Percentiles rank a stretch among this genome's conserved stretches.
Conservation (phyloP, 30 jellyfish, hydroid and myxozoan genomes). For the Aurelia aurita region DNA sequence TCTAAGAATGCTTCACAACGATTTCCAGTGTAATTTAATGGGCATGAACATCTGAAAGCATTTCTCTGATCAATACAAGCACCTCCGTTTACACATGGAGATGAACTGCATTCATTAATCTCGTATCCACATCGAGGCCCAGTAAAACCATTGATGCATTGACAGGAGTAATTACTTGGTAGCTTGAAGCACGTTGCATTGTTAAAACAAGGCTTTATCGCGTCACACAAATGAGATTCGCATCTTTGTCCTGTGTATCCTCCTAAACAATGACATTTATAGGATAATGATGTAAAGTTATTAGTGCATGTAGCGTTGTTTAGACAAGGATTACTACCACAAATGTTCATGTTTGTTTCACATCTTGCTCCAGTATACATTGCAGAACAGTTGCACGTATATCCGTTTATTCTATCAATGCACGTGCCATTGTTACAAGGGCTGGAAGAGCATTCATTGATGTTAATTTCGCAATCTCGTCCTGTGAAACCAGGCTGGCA, state of each 20-base stretch:
- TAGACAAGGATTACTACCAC: slow-evolving; percentile 73
- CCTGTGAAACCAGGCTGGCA: slow-evolving; percentile 88
- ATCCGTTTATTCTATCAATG: slow-evolving; percentile 64
- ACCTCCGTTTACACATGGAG: slow-evolving; percentile 69
- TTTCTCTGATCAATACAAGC: slow-evolving; percentile 41
- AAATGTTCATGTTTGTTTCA: slow-evolving; percentile 70
- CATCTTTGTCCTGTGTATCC: slow-evolving; percentile 81
- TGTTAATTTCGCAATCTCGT: slow-evolving; percentile 51
- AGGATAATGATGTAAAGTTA: slow-evolving; percentile 48
- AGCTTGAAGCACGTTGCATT: slow-evolving; percentile 79
- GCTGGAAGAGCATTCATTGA: slow-evolving; percentile 67
- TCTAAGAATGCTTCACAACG: slow-evolving; percentile 61
- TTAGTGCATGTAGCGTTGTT: slow-evolving; percentile 81
- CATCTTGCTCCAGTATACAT: slow-evolving; percentile 82
- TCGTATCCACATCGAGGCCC: slow-evolving; percentile 66
- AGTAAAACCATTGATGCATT: slow-evolving; percentile 61
- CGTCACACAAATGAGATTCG: slow-evolving; percentile 74
- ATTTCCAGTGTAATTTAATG: slow-evolving; percentile 60
- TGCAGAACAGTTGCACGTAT: slow-evolving; percentile 67
- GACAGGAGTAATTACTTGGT: slow-evolving; percentile 71
- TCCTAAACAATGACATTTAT: slow-evolving; percentile 61
- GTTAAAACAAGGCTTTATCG: slow-evolving; percentile 63
- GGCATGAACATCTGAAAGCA: slow-evolving; percentile 56
- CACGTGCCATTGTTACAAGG: slow-evolving; percentile 83
- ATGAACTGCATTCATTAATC: slow-evolving; percentile 51